Conservation (phyloP, 2,888 invertebrate genomes). For the Mactromeris polynyma region DNA sequence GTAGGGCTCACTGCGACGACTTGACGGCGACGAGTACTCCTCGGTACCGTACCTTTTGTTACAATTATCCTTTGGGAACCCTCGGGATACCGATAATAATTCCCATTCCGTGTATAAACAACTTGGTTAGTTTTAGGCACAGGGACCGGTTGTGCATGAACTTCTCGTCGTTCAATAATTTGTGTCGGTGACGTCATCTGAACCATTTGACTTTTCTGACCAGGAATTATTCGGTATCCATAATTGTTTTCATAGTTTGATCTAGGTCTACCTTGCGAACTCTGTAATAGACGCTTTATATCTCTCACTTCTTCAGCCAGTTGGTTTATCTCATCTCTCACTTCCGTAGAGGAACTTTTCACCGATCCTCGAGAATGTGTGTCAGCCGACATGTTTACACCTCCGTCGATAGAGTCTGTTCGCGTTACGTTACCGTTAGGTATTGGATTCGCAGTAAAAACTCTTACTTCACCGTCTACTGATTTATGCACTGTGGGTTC, state of each 20-base stretch:
- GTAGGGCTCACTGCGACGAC: conserved; percentile 7
- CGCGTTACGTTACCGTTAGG: neutral
- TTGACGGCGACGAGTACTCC: conserved; percentile 10
- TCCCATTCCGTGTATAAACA: neutral
- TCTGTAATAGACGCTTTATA: conserved; percentile 55
- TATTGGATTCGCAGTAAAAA: neutral
- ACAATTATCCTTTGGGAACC: conserved; percentile 1
- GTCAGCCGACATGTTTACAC: conserved; percentile 1
- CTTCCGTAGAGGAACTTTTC: conserved; percentile 18
- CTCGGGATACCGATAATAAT: neutral
- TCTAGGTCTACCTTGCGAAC: conserved; percentile 41
- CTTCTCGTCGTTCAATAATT: conserved; percentile 4
- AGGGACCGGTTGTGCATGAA: neutral
- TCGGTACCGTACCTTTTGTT: neutral
- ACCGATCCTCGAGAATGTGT: conserved; percentile 25
- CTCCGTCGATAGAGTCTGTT: conserved; percentile 20
- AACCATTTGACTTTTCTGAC: neutral
- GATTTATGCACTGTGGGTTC: neutral
- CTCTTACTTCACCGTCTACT: conserved; percentile 29
- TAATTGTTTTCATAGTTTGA: conserved; percentile 47
- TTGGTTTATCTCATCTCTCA: conserved; percentile 54
- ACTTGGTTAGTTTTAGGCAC: neutral
- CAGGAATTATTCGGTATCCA: conserved; percentile 18
- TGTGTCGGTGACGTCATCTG: neutral
- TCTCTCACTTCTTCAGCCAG: conserved; percentile 63